phyloP scores from a whole-genome alignment of 2,113 vertebrate species.

The Oreochromis niloticus region DNA sequence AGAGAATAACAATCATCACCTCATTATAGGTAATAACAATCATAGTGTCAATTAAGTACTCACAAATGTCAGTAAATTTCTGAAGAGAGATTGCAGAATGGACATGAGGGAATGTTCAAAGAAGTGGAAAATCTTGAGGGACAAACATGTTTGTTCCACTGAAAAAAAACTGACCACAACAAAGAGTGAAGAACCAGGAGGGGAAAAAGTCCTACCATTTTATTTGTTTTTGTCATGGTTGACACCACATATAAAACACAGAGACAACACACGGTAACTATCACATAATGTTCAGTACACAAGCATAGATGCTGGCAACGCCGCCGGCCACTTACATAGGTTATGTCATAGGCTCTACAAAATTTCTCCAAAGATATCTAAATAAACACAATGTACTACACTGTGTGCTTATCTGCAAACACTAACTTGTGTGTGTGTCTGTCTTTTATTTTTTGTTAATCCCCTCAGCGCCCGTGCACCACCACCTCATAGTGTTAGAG shows the following conservation, averaged over 20 bases:
- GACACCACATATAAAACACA: not conserved
- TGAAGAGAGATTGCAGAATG: not conserved
- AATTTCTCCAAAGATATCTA: not conserved
- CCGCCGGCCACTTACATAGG: not conserved
- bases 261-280: not conserved
- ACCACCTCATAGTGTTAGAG: slow-evolving; percentile 51
- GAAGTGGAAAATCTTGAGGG: not conserved
- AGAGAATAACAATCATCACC: not conserved
- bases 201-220: not conserved
- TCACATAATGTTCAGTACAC: not conserved
- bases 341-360: rapidly evolving
- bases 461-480: slow-evolving; percentile 47
- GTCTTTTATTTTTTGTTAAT: not conserved
- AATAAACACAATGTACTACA: not conserved
- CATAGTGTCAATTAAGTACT: not conserved
- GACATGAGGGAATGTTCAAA: not conserved
- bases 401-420: not conserved
- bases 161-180: not conserved
- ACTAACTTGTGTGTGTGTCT: not conserved
- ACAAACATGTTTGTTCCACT: not conserved
- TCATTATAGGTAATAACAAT: not conserved
- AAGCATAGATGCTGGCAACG: not conserved
- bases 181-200: not conserved
- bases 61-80: not conserved
- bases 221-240: rapidly evolving